Conservation (phyloP, 2,113 vertebrate genomes). For the Xenopus tropicalis region DNA sequence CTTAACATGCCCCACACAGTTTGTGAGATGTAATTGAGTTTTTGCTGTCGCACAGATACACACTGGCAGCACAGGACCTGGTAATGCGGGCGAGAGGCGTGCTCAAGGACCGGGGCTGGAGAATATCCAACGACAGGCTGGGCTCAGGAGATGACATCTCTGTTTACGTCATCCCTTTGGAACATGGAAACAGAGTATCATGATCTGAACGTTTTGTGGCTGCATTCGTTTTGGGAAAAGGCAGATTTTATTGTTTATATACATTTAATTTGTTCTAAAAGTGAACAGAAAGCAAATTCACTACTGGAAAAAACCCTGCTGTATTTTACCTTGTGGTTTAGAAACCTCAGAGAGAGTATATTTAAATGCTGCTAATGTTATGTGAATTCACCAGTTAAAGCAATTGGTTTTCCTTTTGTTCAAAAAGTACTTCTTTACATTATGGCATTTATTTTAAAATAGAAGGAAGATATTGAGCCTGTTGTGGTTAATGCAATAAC, state of each 20-base stretch:
- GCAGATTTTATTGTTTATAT: conserved; percentile 46
- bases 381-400: conserved; percentile 33
- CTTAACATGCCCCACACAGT: not conserved
- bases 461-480: too few relatives aligned
- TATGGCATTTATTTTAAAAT: too few relatives aligned
- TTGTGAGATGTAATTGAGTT: conserved; percentile 7
- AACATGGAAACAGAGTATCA: conserved; percentile 79
- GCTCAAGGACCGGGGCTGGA: conserved; percentile 93
- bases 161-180: conserved; percentile 91
- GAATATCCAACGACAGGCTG: conserved; percentile 87
- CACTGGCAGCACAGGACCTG: conserved; percentile 91
- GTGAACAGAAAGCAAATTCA: conserved; percentile 9
- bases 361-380: conserved; percentile 61
- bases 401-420: too few relatives aligned
- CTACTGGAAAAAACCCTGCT: conserved; percentile 17
- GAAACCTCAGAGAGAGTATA: conserved; percentile 47
- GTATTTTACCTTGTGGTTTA: not conserved
- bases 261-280: conserved; percentile 19
- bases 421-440: too few relatives aligned
- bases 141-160: conserved; percentile 97
- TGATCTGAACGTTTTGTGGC: conserved; percentile 53
- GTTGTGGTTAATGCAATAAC: too few relatives aligned
- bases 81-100: conserved; percentile 91
- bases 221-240: conserved; percentile 12
- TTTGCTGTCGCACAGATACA: conserved; percentile 76